Percentiles rank a stretch among this genome's conserved stretches.
Evolutionary conservation across 2,113 vertebrate genomes (phyloP).

Genomic region (Perognathus longimembris): DNA sequence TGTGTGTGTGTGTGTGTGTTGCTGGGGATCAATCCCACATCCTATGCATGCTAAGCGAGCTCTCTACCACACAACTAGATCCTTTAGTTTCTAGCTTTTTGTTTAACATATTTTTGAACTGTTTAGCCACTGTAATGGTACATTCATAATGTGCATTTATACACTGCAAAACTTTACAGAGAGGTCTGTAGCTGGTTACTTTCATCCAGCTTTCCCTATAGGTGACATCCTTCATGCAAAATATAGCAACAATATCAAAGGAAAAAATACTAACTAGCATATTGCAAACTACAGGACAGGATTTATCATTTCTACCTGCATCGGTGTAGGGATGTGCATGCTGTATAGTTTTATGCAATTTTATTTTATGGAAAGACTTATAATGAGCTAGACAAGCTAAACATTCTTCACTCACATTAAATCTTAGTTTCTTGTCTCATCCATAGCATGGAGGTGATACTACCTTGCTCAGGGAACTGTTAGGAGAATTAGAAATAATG

Average conservation of each 20-base stretch:
- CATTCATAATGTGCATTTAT: too few species aligned
- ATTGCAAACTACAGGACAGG: too few species aligned
- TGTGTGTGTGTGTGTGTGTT: too few species aligned
- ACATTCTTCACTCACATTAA: background rate
- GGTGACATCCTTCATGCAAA: background rate
- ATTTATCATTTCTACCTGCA: background rate
- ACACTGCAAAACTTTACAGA: background rate
- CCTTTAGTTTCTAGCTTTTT: too few species aligned
- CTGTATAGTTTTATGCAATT: background rate
- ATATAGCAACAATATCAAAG: background rate
- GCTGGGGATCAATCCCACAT: too few species aligned
- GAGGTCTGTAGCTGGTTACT: background rate
- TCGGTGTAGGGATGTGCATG: background rate
- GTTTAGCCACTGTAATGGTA: too few species aligned
- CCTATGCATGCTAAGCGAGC: too few species aligned
- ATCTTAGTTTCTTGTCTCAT: background rate
- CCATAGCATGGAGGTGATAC: background rate
- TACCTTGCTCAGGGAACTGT: background rate
- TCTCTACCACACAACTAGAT: too few species aligned
- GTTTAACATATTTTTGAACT: too few species aligned
- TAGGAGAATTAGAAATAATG: slow-evolving; percentile 30
- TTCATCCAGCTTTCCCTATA: background rate
- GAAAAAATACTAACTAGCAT: background rate
- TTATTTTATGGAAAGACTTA: slow-evolving; percentile 1
- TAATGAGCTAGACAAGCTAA: background rate